Evolutionary conservation across 2,888 invertebrate species (phyloP).

Genomic region (Invenusta paracnida): DNA sequence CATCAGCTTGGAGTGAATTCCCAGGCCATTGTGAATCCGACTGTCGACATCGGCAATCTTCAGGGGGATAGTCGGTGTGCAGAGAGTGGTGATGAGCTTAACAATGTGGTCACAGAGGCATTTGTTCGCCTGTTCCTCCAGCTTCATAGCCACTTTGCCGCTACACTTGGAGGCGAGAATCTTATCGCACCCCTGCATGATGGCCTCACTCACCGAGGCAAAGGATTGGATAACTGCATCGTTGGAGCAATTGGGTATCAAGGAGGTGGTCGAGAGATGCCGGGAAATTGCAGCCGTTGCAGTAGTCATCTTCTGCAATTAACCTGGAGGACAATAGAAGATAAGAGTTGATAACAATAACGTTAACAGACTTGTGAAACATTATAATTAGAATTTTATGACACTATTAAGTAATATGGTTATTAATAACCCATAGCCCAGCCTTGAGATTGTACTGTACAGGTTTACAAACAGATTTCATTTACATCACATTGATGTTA

Average conservation of each 20-base stretch:
- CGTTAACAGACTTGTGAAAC: too few species aligned
- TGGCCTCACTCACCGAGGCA: not conserved
- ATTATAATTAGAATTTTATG: too few species aligned
- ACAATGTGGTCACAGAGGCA: slow-evolving; percentile 16
- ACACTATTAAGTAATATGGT: too few species aligned
- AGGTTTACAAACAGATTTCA: too few species aligned
- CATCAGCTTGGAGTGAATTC: slow-evolving; percentile 1
- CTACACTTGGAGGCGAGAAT: not conserved
- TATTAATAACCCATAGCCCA: too few species aligned
- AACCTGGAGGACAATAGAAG: not conserved
- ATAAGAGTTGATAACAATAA: too few species aligned
- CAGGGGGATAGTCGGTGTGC: not conserved
- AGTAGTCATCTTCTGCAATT: not conserved
- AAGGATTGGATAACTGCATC: not conserved
- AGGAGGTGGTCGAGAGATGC: not conserved
- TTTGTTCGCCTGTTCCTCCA: not conserved
- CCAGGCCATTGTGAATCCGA: not conserved
- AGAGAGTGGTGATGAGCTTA: not conserved
- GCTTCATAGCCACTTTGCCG: not conserved
- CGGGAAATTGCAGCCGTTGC: not conserved
- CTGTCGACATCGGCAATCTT: slow-evolving; percentile 15
- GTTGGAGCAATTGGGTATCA: not conserved
- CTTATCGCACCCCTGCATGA: not conserved
- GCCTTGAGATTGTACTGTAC: too few species aligned
- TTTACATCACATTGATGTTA: too few species aligned